phyloP scores from a whole-genome alignment of 2,797 vertebrate genomes.

The Coilia nasus region DNA sequence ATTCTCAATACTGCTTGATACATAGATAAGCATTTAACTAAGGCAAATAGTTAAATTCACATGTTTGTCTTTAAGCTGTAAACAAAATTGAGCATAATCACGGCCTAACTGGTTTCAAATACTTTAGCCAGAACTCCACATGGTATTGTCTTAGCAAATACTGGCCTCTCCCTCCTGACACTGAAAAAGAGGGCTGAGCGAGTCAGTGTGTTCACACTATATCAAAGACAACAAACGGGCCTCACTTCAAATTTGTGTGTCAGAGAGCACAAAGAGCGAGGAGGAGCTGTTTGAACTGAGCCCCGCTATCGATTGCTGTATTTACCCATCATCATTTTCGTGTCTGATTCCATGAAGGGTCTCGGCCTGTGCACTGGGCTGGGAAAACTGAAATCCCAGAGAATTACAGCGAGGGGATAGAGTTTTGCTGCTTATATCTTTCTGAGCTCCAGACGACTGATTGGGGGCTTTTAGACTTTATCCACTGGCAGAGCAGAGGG shows the following conservation, averaged over 20 bases:
- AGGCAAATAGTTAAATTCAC: background rate
- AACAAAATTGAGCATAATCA: background rate
- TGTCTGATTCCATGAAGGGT: background rate
- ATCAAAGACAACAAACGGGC: background rate
- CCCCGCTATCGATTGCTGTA: background rate
- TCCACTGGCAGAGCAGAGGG: constrained; percentile 33
- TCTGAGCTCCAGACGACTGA: constrained; percentile 44
- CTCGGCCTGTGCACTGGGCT: background rate
- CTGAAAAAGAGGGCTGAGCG: background rate
- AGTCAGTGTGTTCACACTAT: background rate
- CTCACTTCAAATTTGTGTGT: background rate
- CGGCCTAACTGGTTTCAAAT: background rate
- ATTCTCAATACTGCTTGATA: background rate
- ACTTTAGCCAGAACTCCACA: background rate
- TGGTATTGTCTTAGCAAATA: background rate
- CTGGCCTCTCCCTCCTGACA: background rate
- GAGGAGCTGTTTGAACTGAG: constrained; percentile 2
- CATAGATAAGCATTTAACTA: background rate
- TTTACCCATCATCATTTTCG: background rate
- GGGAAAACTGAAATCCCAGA: constrained; percentile 23
- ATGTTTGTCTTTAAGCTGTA: background rate
- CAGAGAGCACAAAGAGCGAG: background rate
- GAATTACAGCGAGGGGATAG: constrained; percentile 27
- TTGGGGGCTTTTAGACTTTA: constrained; percentile 44
- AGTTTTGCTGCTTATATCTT: constrained; percentile 41